phyloP scores from a whole-genome alignment of 2,888 invertebrate species.

The Philereme vetulata region DNA sequence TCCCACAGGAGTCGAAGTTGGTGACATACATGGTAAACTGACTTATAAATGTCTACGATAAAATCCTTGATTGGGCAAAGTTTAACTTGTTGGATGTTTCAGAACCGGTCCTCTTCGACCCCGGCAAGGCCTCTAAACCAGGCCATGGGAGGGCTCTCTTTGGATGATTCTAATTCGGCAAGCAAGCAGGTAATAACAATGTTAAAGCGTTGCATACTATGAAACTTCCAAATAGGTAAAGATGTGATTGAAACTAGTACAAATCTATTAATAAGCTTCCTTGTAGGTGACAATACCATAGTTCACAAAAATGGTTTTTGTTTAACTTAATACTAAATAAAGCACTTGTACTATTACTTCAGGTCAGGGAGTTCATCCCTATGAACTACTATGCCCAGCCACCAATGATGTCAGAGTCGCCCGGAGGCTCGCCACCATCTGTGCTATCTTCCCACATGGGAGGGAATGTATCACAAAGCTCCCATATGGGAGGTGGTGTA shows the following conservation, averaged over 20 bases:
- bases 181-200: constrained; percentile 50
- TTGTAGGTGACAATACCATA: no score
- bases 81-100: constrained; percentile 40
- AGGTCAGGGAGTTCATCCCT: constrained; percentile 72
- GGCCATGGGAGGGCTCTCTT: constrained; percentile 59
- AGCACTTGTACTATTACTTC: constrained; percentile 14
- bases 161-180: constrained; percentile 63
- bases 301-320: not conserved
- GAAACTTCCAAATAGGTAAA: no score
- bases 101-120: constrained; percentile 68
- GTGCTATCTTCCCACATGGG: constrained; percentile 41
- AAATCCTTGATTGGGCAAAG: not conserved
- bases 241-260: no score
- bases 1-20: constrained; percentile 93
- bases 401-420: constrained; percentile 62
- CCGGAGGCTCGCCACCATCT: constrained; percentile 60
- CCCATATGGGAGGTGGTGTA: constrained; percentile 8
- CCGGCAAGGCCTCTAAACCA: constrained; percentile 63
- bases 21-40: constrained; percentile 90
- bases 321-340: not conserved
- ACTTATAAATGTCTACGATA: not conserved
- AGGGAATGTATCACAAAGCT: constrained; percentile 1
- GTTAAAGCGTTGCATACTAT: not conserved
- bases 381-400: constrained; percentile 62
- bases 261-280: no score